phyloP scores from a whole-genome alignment of 2,113 vertebrate genomes.

The Sceloporus undulatus region DNA sequence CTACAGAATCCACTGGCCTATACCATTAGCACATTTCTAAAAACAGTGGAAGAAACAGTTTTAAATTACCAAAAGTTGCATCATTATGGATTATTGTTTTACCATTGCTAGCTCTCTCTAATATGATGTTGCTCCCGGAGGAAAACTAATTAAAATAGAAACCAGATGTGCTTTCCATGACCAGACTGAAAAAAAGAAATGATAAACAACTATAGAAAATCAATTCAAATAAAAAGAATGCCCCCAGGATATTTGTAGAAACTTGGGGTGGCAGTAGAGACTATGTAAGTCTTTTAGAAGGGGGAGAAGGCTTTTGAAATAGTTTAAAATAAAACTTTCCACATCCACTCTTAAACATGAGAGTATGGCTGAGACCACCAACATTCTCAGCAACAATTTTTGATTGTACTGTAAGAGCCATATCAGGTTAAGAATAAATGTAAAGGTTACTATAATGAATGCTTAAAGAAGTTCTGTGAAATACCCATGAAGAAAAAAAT shows the following conservation, averaged over 20 bases:
- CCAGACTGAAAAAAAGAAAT: constrained; percentile 78
- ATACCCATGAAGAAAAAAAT: constrained; percentile 32
- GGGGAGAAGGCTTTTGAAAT: constrained; percentile 49
- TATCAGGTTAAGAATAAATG: constrained; percentile 36
- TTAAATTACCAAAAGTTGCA: constrained; percentile 81
- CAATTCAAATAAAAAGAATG: constrained; percentile 79
- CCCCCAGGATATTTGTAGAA: constrained; percentile 69
- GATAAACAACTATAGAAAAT: constrained; percentile 79
- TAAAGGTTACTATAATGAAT: constrained; percentile 9
- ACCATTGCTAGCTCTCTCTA: constrained; percentile 81
- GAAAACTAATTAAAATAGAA: constrained; percentile 83
- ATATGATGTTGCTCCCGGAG: constrained; percentile 79
- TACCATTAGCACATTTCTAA: constrained; percentile 74
- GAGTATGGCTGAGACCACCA: constrained; percentile 46
- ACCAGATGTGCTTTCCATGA: constrained; percentile 83
- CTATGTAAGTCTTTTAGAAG: constrained; percentile 42
- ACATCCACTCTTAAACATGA: constrained; percentile 12
- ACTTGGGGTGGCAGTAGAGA: constrained; percentile 21
- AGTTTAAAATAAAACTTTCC: constrained; percentile 30
- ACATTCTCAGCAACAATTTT: constrained; percentile 58
- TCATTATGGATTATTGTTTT: constrained; percentile 82
- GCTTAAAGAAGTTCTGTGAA: constrained; percentile 12
- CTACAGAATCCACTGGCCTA: constrained; percentile 67
- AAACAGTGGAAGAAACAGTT: constrained; percentile 77
- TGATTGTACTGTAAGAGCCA: constrained; percentile 35